Conservation (phyloP, 2,113 vertebrate genomes). For the Aptenodytes patagonicus region DNA sequence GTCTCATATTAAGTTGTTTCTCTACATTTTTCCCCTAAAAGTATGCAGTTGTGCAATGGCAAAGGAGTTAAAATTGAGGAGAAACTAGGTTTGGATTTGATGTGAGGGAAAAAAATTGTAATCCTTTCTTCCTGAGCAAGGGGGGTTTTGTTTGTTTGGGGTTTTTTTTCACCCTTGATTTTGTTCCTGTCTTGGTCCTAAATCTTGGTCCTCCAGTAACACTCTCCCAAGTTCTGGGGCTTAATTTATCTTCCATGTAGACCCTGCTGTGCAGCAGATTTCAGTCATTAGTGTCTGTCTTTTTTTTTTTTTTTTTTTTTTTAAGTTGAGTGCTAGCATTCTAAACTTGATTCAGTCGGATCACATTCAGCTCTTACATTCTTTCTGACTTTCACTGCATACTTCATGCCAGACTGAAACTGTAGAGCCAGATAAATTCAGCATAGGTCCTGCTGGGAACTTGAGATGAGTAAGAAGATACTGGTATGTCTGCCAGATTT, state of each 20-base stretch:
- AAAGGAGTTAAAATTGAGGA: neutral
- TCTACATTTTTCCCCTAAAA: neutral
- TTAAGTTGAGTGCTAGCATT: neutral
- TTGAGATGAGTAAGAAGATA: constrained; percentile 24
- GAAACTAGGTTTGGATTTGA: neutral
- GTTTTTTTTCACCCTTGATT: neutral
- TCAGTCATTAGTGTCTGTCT: neutral
- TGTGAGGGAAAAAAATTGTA: neutral
- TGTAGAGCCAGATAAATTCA: neutral
- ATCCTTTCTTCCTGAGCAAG: neutral
- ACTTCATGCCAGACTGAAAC: neutral
- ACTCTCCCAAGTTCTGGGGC: neutral
- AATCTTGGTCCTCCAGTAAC: neutral
- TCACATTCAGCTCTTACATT: neutral
- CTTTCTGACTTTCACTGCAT: neutral
- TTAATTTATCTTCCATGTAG: neutral
- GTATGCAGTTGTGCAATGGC: neutral
- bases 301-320: neutral
- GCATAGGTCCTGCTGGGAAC: neutral
- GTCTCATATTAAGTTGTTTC: neutral
- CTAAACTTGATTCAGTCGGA: neutral
- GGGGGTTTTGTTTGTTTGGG: neutral
- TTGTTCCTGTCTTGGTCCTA: neutral
- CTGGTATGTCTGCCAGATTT: neutral
- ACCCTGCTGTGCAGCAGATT: neutral